Percentiles rank a stretch among this genome's conserved stretches.
These are phyloP conservation scores for Hexactinellida sp. DNA, from an alignment of 37 sponge, comb jelly and placozoan species.

Conservation along the genomic window DNA sequence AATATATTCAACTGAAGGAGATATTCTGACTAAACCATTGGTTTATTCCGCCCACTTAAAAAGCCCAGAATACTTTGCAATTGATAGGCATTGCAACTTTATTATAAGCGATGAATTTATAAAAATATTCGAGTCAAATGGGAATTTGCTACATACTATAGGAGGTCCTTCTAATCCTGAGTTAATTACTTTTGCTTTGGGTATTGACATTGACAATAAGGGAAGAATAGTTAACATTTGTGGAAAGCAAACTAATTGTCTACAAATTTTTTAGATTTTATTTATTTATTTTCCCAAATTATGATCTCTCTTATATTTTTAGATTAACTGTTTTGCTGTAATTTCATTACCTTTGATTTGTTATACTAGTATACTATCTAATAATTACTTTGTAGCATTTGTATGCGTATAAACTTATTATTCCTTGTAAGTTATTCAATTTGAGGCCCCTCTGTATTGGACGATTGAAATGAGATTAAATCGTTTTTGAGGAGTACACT, in stretches of 20 bases:
- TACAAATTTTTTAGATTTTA: not conserved
- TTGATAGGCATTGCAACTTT: not conserved
- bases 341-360: not conserved
- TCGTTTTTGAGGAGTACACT: too few relatives aligned
- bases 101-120: not conserved
- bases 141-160: not conserved
- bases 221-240: not conserved
- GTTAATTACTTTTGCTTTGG: not conserved
- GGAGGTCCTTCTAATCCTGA: not conserved
- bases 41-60: not conserved
- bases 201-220: not conserved
- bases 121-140: not conserved
- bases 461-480: too few relatives aligned
- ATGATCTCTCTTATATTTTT: not conserved
- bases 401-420: too few relatives aligned
- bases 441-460: too few relatives aligned
- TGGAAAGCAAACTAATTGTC: not conserved
- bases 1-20: not conserved
- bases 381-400: too few relatives aligned
- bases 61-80: not conserved
- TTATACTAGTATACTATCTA: not conserved
- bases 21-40: not conserved
- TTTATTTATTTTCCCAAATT: not conserved
- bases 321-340: not conserved
- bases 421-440: too few relatives aligned